Conservation (phyloP, 2,113 vertebrate species). For the Mormyrus iriodes region DNA sequence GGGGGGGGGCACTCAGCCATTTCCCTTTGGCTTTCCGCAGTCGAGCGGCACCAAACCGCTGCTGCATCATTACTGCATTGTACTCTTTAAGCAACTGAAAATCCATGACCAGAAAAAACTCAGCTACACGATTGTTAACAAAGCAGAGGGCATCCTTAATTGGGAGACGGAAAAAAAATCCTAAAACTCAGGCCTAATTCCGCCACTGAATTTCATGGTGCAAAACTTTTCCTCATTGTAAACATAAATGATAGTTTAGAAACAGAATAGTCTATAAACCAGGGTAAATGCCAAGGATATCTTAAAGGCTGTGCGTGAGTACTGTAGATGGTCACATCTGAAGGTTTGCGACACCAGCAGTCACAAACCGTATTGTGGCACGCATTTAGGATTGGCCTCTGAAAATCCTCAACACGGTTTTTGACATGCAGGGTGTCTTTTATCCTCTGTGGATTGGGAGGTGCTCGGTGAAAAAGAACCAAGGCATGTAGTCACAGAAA, state of each 20-base stretch:
- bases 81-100: slow-evolving; percentile 10
- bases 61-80: slow-evolving; percentile 10
- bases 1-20: neutral
- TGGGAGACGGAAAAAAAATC: neutral
- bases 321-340: neutral
- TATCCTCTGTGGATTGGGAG: neutral
- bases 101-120: neutral
- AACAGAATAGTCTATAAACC: neutral
- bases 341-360: neutral
- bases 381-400: neutral
- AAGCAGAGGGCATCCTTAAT: neutral
- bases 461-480: neutral
- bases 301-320: neutral
- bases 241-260: neutral
- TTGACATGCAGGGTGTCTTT: neutral
- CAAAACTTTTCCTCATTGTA: neutral
- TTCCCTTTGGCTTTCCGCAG: neutral
- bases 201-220: neutral
- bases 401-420: neutral
- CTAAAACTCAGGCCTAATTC: neutral
- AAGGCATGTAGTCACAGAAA: neutral
- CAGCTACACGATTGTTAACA: neutral
- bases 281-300: neutral
- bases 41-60: slow-evolving; percentile 5
- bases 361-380: neutral